Conservation (phyloP, 30 jellyfish, hydroid and myxozoan genomes). For the Aurelia aurita complex sp. Pacific region DNA sequence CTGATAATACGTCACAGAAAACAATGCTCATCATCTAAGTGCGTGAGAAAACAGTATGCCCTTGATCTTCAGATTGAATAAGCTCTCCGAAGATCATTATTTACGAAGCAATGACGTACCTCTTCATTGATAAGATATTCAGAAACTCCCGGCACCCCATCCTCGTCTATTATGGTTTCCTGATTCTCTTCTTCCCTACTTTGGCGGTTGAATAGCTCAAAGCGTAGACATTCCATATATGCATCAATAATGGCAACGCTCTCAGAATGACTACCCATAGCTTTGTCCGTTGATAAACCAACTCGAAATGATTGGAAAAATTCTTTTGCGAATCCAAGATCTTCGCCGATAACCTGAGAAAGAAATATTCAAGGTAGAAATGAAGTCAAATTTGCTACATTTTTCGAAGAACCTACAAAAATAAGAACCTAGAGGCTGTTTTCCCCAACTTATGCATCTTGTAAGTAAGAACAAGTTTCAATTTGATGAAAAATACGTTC, state of each 20-base stretch:
- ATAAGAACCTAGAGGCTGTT: too few species aligned
- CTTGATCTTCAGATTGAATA: too few species aligned
- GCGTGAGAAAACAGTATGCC: too few species aligned
- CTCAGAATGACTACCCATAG: slow-evolving; percentile 50
- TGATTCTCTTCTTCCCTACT: background rate
- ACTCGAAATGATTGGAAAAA: slow-evolving; percentile 59
- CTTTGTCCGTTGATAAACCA: slow-evolving; percentile 48
- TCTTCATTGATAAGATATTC: slow-evolving; percentile 41
- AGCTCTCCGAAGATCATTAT: too few species aligned
- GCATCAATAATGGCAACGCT: slow-evolving; percentile 59
- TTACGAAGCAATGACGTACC: slow-evolving; percentile 8
- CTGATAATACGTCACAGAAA: background rate
- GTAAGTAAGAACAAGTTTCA: too few species aligned
- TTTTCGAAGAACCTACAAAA: too few species aligned
- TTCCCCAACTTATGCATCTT: too few species aligned
- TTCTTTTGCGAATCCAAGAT: slow-evolving; percentile 51
- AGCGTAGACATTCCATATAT: slow-evolving; percentile 72
- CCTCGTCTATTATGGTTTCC: background rate
- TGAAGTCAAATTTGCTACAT: too few species aligned
- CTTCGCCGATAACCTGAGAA: slow-evolving; percentile 73
- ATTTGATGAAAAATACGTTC: too few species aligned
- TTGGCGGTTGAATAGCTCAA: slow-evolving; percentile 15
- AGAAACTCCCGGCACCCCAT: background rate
- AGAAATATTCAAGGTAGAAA: too few species aligned
- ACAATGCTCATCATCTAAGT: background rate